Evolutionary conservation across 2,113 vertebrate species (phyloP).

Genomic region (Syrrhaptes paradoxus): DNA sequence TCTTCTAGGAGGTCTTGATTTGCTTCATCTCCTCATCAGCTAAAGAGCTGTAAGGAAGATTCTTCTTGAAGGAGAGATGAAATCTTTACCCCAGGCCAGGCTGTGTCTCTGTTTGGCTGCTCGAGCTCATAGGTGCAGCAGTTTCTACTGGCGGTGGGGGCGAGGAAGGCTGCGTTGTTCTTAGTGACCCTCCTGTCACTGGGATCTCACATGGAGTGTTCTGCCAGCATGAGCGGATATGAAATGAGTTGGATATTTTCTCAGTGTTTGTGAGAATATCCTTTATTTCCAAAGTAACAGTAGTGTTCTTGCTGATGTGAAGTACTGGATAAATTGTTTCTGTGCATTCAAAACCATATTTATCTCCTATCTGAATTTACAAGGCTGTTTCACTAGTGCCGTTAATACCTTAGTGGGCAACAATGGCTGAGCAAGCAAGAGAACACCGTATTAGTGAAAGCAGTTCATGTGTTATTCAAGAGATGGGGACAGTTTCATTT

Average conservation of each 20-base stretch:
- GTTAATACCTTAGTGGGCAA: not conserved
- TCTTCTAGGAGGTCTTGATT: not conserved
- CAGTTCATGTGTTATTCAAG: not conserved
- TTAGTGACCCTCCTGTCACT: not conserved
- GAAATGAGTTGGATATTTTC: not conserved
- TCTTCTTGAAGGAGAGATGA: not conserved
- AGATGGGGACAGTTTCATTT: not conserved
- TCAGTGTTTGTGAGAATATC: not conserved
- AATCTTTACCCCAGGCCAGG: not conserved
- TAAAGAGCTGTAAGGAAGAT: not conserved
- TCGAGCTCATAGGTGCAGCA: not conserved
- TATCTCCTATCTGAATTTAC: not conserved
- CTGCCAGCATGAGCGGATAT: not conserved
- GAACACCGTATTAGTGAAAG: not conserved
- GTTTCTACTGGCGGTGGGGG: not conserved
- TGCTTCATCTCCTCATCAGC: not conserved
- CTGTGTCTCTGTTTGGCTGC: not conserved
- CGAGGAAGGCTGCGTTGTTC: not conserved
- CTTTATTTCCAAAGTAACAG: not conserved
- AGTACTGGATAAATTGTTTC: not conserved
- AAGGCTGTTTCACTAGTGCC: not conserved
- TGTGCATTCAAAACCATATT: not conserved
- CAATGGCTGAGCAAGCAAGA: not conserved
- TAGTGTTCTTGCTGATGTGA: not conserved
- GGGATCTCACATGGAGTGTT: not conserved